Evolutionary conservation across 2,797 vertebrate genomes (phyloP).

Genomic region (Pristis pectinata): DNA sequence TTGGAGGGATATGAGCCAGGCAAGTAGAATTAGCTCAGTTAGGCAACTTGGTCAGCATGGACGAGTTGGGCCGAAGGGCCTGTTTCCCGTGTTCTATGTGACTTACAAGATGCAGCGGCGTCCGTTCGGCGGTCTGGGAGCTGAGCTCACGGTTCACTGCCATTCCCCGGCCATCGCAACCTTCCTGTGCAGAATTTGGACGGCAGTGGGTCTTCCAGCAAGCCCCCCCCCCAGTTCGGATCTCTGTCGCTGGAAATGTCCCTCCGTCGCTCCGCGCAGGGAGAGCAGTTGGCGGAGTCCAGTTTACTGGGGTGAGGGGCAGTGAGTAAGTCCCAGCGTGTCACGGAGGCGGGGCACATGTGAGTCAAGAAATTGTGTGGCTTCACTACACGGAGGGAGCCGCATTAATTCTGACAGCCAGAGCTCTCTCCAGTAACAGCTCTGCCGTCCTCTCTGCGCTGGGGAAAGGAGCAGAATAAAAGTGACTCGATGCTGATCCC

Average conservation of each 20-base stretch:
- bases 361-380: neutral
- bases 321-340: neutral
- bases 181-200: neutral
- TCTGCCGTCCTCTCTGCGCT: neutral
- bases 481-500: neutral
- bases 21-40: no score
- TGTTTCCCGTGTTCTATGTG: no score
- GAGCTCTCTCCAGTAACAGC: neutral
- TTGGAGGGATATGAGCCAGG: no score
- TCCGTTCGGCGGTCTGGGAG: neutral
- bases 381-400: neutral
- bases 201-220: no score
- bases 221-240: no score
- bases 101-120: conserved; percentile 7
- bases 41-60: neutral
- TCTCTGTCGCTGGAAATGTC: no score
- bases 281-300: no score
- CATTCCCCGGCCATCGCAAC: neutral
- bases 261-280: neutral
- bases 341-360: neutral
- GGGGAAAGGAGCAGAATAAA: neutral
- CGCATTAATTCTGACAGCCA: neutral
- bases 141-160: neutral
- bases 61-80: neutral
- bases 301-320: neutral